Evolutionary conservation across 2,888 invertebrate species (phyloP).

Genomic region (Eupithecia tripunctaria): DNA sequence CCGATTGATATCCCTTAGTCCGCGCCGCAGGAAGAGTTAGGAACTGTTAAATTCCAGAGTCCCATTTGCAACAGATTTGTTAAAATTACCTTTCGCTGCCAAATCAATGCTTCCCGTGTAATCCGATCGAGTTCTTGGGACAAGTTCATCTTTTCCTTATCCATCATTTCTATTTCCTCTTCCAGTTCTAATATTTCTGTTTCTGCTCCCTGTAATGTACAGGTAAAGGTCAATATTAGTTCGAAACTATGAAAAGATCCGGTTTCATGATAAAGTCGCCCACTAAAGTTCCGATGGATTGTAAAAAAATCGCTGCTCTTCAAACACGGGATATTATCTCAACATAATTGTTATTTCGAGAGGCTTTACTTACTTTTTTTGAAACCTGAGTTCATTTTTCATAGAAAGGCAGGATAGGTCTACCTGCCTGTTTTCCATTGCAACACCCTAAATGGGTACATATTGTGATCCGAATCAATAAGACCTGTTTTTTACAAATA

Average conservation of each 20-base stretch:
- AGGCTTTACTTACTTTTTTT: no score
- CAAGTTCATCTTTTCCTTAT: conserved; percentile 86
- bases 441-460: no score
- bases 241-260: neutral
- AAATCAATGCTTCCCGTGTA: conserved; percentile 89
- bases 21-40: no score
- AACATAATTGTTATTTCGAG: no score
- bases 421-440: no score
- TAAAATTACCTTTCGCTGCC: conserved; percentile 89
- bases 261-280: neutral
- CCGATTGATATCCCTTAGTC: no score
- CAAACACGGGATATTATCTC: no score
- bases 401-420: no score
- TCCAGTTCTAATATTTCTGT: conserved; percentile 87
- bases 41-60: neutral
- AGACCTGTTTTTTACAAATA: no score
- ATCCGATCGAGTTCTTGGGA: conserved; percentile 86
- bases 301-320: no score
- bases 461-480: no score
- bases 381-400: no score
- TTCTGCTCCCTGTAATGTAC: conserved; percentile 86
- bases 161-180: conserved; percentile 87
- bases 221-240: neutral
- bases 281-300: neutral
- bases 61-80: neutral